Percentiles rank a stretch among this genome's conserved stretches.
These are phyloP conservation scores for Chaunax sp. DNA, from an alignment of 2,797 vertebrate species.

Conservation along the genomic window DNA sequence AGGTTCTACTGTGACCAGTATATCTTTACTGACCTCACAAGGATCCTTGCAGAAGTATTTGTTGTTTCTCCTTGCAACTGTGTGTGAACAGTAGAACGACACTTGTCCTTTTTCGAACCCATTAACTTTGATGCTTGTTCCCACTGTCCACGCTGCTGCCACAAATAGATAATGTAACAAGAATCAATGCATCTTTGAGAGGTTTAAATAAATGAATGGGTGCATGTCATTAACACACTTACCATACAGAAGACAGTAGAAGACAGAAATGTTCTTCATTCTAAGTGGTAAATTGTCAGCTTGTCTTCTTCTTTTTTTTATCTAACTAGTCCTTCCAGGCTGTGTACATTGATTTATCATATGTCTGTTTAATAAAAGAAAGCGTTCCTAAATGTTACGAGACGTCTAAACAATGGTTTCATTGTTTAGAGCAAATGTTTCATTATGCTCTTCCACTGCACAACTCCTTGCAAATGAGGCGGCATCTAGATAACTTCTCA, in stretches of 20 bases:
- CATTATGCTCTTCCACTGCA: not conserved
- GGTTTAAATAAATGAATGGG: not conserved
- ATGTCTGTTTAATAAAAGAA: too few relatives aligned
- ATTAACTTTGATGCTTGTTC: not conserved
- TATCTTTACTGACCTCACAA: constrained; percentile 13
- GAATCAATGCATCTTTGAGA: too few relatives aligned
- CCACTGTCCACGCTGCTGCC: constrained; percentile 22
- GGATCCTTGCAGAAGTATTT: constrained; percentile 71
- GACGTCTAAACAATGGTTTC: not conserved
- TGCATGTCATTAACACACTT: constrained; percentile 9
- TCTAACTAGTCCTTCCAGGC: not conserved
- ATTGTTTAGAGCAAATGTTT: too few relatives aligned
- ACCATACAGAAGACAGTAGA: constrained; percentile 57
- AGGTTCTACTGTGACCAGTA: constrained; percentile 33
- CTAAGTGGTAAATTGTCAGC: not conserved
- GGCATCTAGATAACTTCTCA: not conserved
- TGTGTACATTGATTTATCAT: too few relatives aligned
- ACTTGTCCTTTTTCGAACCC: constrained; percentile 37
- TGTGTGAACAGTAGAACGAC: constrained; percentile 54
- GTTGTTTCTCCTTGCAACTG: rapidly evolving
- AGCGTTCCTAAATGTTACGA: not conserved
- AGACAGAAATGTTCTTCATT: constrained; percentile 51
- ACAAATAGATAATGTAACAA: not conserved
- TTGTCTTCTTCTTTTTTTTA: not conserved
- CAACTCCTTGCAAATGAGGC: not conserved